Percentiles rank a stretch among this genome's conserved stretches.
Evolutionary conservation across 2,797 vertebrate genomes (phyloP).

Genomic region (Nannoperca obscura): DNA sequence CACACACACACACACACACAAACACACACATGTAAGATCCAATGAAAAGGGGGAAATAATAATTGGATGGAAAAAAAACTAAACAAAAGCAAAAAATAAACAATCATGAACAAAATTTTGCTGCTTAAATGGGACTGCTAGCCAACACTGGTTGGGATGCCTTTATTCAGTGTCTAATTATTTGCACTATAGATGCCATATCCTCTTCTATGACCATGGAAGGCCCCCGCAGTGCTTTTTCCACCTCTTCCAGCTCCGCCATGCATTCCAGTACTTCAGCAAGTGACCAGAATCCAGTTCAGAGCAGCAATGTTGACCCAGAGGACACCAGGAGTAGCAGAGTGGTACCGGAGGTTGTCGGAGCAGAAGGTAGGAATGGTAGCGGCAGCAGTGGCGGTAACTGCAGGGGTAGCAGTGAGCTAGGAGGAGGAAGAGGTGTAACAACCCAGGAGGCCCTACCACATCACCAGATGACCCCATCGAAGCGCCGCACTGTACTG

Average conservation of each 20-base stretch:
- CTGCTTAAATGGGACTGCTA: slow-evolving; percentile 94
- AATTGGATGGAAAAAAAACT: slow-evolving; percentile 57
- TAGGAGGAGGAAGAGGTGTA: slow-evolving; percentile 70
- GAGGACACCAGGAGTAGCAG: slow-evolving; percentile 84
- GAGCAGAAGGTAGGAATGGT: slow-evolving; percentile 69
- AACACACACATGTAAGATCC: slow-evolving; percentile 41
- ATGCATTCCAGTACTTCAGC: slow-evolving; percentile 92
- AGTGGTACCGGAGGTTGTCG: slow-evolving; percentile 86
- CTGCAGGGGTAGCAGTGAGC: slow-evolving; percentile 63
- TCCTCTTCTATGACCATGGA: slow-evolving; percentile 97
- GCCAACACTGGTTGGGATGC: slow-evolving; percentile 87
- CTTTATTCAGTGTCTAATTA: slow-evolving; percentile 94
- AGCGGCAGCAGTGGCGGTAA: slow-evolving; percentile 79
- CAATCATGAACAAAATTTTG: slow-evolving; percentile 84
- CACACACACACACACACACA: slow-evolving; percentile 15
- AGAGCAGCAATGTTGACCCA: slow-evolving; percentile 89
- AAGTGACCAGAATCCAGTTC: slow-evolving; percentile 91
- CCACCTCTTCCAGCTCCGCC: slow-evolving; percentile 96
- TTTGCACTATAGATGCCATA: slow-evolving; percentile 98
- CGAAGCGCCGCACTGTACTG: slow-evolving; percentile 94
- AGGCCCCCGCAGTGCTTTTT: slow-evolving; percentile 98
- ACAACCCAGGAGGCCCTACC: slow-evolving; percentile 77
- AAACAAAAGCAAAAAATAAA: slow-evolving; percentile 53
- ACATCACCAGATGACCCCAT: slow-evolving; percentile 93
- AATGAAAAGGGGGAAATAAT: slow-evolving; percentile 64